Conservation (phyloP, 2,888 invertebrate species). For the Tipula vernalis region DNA sequence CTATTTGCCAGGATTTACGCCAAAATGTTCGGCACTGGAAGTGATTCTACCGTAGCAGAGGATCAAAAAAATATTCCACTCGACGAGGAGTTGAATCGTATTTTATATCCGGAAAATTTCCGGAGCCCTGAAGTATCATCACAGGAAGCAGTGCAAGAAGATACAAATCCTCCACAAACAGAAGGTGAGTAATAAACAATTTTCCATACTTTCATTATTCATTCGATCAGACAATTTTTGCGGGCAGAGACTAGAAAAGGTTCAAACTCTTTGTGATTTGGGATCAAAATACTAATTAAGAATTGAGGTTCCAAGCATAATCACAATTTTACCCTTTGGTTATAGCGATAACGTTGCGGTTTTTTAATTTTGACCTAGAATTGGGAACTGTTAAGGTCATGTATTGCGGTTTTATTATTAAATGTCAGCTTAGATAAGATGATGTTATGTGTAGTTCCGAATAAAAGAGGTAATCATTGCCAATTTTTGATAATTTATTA, state of each 20-base stretch:
- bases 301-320: background rate
- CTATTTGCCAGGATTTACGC: conserved; percentile 11
- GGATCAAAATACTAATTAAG: background rate
- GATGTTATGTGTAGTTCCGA: background rate
- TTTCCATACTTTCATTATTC: background rate
- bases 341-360: background rate
- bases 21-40: background rate
- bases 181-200: background rate
- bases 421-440: background rate
- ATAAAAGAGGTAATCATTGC: background rate
- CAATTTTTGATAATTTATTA: background rate
- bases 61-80: conserved; percentile 12
- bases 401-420: background rate
- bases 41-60: background rate
- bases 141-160: background rate
- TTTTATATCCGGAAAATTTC: conserved; percentile 22
- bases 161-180: background rate
- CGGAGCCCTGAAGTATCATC: background rate
- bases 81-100: conserved; percentile 23
- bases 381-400: background rate
- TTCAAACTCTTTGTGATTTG: background rate
- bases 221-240: no score
- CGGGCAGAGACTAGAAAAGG: background rate
- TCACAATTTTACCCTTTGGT: background rate
- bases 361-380: background rate